Base-by-base conservation (phyloP, 2,113 vertebrate genomes). In the Rhodinocichla rosea region DNA sequence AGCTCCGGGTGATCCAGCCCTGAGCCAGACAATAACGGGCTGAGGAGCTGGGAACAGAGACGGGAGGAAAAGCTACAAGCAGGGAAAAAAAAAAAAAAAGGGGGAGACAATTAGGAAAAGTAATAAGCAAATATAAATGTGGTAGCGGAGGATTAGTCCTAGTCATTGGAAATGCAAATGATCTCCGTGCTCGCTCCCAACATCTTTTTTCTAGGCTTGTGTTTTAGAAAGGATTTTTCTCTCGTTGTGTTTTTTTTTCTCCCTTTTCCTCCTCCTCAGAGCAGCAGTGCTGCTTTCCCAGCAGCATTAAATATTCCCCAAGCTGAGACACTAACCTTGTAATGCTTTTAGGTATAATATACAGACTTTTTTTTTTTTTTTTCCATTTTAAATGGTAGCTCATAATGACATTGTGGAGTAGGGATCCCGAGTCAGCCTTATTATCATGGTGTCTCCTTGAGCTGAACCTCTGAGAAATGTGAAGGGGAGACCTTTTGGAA, bases 391-490 rank as follows among this genome's bases (percentile, higher is more conserved):
- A 98, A 98, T 92, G 95, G 95, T 87, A 92, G 96, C 94, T 97
- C 92, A 52, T 96, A 98, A 97, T 96, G 95, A 97, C 97, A 97
- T 97, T 98, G 97, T 98, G 95, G 90, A 92, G 97, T 92, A 97
- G 96, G 90, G 91, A 98, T 97, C 97, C 97, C 89, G 62, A 96
- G 91, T 93, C 97, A 94, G 93, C 87, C 94, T 97, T 97, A 96
- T 97, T 98, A 98, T 97, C 94, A 64, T 62, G 88, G 89, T 57
- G 95, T 98, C 97, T 98, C 97, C 97, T 98, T 98, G 98, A 98
- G 97, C 97, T 47, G 95, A 53, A 96, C 93, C 97, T 97, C 97
- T 78, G 89, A 96, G 96, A 96, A 98, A 98, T 89, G 96, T 92
- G 96, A 97, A 97, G 96, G 95, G 96, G 96, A 97, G 94, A 96